phyloP scores from a whole-genome alignment of 2,888 invertebrate genomes.

The Patella pellucida region DNA sequence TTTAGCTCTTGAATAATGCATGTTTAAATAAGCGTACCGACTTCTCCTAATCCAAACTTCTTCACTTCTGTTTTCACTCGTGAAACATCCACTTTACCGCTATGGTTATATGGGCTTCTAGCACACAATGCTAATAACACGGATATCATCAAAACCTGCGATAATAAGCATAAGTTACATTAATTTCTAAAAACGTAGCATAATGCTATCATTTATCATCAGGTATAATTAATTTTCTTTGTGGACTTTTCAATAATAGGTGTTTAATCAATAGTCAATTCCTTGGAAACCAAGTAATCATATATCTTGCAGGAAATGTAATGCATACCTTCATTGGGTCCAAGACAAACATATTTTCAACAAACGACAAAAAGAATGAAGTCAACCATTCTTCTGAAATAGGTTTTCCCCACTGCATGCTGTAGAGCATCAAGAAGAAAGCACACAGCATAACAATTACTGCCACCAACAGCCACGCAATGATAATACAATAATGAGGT shows the following conservation, averaged over 20 bases:
- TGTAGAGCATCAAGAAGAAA: constrained; percentile 71
- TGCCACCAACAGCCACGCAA: constrained; percentile 68
- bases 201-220: too few relatives aligned
- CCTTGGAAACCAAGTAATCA: too few relatives aligned
- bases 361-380: constrained; percentile 67
- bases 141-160: constrained; percentile 27
- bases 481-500: constrained; percentile 34
- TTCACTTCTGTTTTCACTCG: constrained; percentile 25
- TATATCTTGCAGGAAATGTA: too few relatives aligned
- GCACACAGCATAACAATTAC: constrained; percentile 59
- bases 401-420: constrained; percentile 71
- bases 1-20: too few relatives aligned
- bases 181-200: too few relatives aligned
- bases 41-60: constrained; percentile 20
- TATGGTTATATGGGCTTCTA: constrained; percentile 22
- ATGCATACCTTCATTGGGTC: constrained; percentile 69
- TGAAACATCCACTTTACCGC: constrained; percentile 19
- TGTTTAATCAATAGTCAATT: too few relatives aligned
- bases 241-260: too few relatives aligned
- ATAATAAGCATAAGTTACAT: background rate
- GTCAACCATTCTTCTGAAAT: constrained; percentile 72
- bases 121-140: constrained; percentile 25
- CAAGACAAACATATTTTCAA: constrained; percentile 67
- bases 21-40: constrained; percentile 18
- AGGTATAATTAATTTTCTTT: too few relatives aligned